A percentile compares a stretch with the other conserved stretches of the same genome.
phyloP scores from a whole-genome alignment of 2,113 vertebrate species.

The Corydoras maculifer region DNA sequence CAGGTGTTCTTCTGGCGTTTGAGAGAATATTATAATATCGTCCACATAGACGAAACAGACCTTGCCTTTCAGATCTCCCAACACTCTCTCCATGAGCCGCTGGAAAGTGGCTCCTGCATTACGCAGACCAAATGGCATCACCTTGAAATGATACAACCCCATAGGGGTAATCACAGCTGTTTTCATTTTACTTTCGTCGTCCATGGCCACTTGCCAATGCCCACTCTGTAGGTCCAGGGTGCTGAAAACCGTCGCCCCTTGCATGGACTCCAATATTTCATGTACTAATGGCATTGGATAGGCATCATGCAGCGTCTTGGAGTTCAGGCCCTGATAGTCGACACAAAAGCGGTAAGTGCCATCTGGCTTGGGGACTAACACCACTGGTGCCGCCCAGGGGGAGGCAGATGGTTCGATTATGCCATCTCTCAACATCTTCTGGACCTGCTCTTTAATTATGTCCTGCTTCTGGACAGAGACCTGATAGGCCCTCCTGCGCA shows the following conservation, averaged over 20 bases:
- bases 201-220: neutral
- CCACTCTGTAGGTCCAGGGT: neutral
- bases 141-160: neutral
- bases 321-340: neutral
- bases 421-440: neutral
- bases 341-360: neutral
- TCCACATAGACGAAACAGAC: constrained; percentile 4
- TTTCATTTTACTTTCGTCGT: too few relatives aligned
- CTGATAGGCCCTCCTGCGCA: neutral
- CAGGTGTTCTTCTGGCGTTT: neutral
- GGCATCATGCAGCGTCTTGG: neutral
- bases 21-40: neutral
- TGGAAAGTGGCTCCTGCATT: constrained; percentile 16
- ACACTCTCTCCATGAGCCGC: constrained; percentile 7
- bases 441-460: neutral
- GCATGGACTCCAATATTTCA: neutral
- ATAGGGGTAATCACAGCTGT: neutral
- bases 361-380: neutral
- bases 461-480: neutral
- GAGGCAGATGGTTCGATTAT: neutral
- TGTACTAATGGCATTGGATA: neutral
- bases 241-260: neutral
- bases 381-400: neutral
- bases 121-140: constrained; percentile 7
- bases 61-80: neutral